These are phyloP conservation scores for Cygnus olor DNA, from an alignment of 2,797 vertebrate species.

Conservation along the genomic window DNA sequence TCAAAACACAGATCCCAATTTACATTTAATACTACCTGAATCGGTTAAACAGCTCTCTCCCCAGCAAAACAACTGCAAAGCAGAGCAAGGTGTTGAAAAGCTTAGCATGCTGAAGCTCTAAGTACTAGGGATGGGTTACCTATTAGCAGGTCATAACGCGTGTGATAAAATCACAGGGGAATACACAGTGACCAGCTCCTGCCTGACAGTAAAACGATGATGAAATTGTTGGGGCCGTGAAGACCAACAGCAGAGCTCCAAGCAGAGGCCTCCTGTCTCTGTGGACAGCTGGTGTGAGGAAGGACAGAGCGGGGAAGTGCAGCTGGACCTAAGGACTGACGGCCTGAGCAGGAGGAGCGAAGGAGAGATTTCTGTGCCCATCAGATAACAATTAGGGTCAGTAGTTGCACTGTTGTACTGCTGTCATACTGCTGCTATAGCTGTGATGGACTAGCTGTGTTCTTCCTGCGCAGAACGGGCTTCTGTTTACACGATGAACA, in stretches of 20 bases:
- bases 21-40: not conserved
- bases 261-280: not conserved
- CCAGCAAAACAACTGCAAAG: not conserved
- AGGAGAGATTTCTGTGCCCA: not conserved
- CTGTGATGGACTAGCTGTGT: not conserved
- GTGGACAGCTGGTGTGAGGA: not conserved
- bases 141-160: not conserved
- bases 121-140: not conserved
- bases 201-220: not conserved
- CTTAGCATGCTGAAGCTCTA: not conserved
- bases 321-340: not conserved
- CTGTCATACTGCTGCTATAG: not conserved
- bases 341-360: accelerated
- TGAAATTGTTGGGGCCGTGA: not conserved
- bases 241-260: not conserved
- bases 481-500: accelerated
- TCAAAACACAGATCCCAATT: not conserved
- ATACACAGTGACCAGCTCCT: not conserved
- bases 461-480: not conserved
- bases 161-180: not conserved
- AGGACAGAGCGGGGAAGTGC: not conserved
- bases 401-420: accelerated
- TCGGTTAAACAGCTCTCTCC: not conserved
- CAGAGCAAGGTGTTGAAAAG: not conserved
- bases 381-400: not conserved